Base-by-base conservation (phyloP, 2,113 vertebrate species). In the Elaphurus davidianus region DNA sequence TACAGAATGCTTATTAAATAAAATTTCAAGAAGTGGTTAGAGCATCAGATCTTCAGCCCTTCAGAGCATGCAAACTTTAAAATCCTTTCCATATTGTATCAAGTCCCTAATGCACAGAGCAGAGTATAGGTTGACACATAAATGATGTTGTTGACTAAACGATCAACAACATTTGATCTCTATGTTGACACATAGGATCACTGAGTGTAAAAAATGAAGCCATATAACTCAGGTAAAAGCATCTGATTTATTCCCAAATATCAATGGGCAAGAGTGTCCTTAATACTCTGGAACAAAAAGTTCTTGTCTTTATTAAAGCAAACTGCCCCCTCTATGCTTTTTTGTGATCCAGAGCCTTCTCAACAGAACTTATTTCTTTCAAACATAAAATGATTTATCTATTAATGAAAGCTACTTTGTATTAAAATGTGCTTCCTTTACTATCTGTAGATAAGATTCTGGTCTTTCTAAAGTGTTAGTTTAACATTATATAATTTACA, bases 1-100 rank as follows among this genome's bases (percentile, higher is more conserved):
- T 94, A 79, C 27, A 96, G 71, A 98, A 98, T 55, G 71, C 9
- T 97, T 94, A 93, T 94, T 93, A 98, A 97, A 97, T 96, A 86
- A 94, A 98, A 98, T 94, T 94, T 81, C 9, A 92, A 95, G 17
- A 89, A 60, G 76, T 50, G 33, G 59, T 71, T 71, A 96, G 28
- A 90, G 6, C 55, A 89, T 43, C 36, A 76, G 36, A 91, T 74
- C 30, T 81, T 94, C 36, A 88, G 54, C 62, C 82, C 96, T 87
- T 40, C 30, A 59, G 12, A 60, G 16, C 28, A 47, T 67, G n/a
- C 12, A 86, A 36, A 71, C 27, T 62, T 91, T n/a, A 96, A 90
- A 96, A 62, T 3, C 15, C 64, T 95, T 45, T 64, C 33, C 52
- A 67, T 89, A 30, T 81, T 89, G 40, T 74, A 67, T 50, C 28